Percentiles rank a stretch among this genome's conserved stretches.
Evolutionary conservation across 53 echinoderm and acorn worm genomes (phyloP).

Genomic region (Mesocentrotus franciscanus): DNA sequence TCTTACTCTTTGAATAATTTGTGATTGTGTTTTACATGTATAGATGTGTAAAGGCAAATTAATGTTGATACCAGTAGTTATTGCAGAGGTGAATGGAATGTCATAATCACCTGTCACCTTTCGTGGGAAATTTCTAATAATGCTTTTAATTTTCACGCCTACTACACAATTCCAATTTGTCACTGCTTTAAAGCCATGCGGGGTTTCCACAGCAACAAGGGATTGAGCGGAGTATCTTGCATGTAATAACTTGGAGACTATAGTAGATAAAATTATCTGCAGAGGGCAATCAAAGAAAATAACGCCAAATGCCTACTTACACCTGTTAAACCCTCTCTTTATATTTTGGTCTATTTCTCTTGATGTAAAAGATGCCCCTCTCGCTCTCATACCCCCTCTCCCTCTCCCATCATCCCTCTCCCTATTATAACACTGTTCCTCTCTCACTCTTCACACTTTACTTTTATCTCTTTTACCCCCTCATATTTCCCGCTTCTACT

Average conservation of each 20-base stretch:
- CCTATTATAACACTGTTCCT: neutral
- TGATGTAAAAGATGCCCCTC: neutral
- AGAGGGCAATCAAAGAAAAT: neutral
- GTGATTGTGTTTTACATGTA: neutral
- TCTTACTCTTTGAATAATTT: too few relatives aligned
- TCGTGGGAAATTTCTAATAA: neutral
- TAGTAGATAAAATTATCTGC: neutral
- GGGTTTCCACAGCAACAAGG: constrained; percentile 1
- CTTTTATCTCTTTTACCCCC: too few relatives aligned
- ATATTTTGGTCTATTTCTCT: neutral
- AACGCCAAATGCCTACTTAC: neutral
- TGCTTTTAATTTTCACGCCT: neutral
- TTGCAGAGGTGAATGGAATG: neutral
- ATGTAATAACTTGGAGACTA: neutral
- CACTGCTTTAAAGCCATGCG: neutral
- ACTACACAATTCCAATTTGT: neutral
- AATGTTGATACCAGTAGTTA: neutral
- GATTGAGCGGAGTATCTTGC: neutral
- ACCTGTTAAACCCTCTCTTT: neutral
- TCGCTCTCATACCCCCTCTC: neutral
- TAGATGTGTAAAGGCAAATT: neutral
- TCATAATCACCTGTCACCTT: neutral
- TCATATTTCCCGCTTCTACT: too few relatives aligned
- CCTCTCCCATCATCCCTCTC: neutral
- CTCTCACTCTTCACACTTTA: neutral